These are phyloP conservation scores for Dendrocopos noguchii DNA, from an alignment of 2,113 vertebrate genomes.

Conservation along the genomic window DNA sequence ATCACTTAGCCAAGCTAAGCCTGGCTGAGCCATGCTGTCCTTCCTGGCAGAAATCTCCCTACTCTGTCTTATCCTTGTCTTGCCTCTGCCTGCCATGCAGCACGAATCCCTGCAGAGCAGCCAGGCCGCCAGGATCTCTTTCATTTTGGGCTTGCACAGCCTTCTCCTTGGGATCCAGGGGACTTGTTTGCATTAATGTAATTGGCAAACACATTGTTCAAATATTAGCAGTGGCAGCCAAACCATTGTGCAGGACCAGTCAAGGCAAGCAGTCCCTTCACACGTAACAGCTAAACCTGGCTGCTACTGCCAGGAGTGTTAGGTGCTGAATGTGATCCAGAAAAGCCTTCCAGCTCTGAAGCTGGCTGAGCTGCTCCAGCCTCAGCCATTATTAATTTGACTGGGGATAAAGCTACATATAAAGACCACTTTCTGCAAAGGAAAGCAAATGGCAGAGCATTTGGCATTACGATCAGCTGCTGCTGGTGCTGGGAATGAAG, in stretches of 20 bases:
- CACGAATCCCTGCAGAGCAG: neutral
- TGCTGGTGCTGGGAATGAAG: neutral
- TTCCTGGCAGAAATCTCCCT: neutral
- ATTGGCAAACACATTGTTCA: conserved; percentile 52
- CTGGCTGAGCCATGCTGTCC: neutral
- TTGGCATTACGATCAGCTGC: neutral
- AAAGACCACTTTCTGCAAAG: neutral
- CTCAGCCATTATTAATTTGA: neutral
- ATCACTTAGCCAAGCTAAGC: neutral
- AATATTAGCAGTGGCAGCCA: conserved; percentile 59
- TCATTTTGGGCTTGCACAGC: neutral
- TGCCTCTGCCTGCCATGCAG: neutral
- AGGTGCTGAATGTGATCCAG: conserved; percentile 8
- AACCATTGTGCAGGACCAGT: neutral
- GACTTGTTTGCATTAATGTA: conserved; percentile 22
- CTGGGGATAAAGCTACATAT: neutral
- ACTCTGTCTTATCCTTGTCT: neutral
- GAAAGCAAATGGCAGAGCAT: neutral
- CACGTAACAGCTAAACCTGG: neutral
- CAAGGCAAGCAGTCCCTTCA: neutral
- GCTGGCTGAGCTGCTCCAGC: neutral
- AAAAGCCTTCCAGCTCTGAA: neutral
- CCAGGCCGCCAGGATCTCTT: neutral
- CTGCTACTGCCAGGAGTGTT: neutral
- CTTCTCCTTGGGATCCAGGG: conserved; percentile 11